Percentiles rank a stretch among this genome's conserved stretches.
Conservation (phyloP, 2,113 vertebrate genomes). For the Pygoscelis adeliae region DNA sequence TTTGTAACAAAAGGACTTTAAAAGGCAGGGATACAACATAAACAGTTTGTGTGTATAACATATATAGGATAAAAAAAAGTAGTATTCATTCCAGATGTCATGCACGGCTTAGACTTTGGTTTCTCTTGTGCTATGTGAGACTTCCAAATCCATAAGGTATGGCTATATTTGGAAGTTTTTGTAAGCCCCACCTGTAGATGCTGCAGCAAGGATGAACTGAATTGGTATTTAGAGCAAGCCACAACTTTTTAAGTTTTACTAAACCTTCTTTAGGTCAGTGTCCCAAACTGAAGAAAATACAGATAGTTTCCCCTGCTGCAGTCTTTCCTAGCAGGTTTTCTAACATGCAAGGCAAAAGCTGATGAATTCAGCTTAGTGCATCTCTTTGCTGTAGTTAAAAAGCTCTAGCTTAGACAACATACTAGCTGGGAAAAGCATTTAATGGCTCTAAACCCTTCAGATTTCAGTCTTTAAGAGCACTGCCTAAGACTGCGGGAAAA, state of each 20-base stretch:
- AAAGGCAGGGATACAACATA: background rate
- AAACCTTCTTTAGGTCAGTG: background rate
- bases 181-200: background rate
- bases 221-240: background rate
- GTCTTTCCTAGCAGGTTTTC: background rate
- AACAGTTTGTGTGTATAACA: background rate
- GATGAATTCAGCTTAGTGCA: background rate
- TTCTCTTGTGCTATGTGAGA: background rate
- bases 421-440: background rate
- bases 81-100: background rate
- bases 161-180: background rate
- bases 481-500: background rate
- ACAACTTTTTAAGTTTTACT: background rate
- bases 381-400: background rate
- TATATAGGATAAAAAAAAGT: background rate
- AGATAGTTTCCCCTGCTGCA: background rate
- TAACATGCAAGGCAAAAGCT: background rate
- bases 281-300: background rate
- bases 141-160: background rate
- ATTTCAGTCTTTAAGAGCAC: background rate
- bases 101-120: background rate
- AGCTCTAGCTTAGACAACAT: background rate
- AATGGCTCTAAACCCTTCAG: background rate
- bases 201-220: background rate
- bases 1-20: background rate